Evolutionary conservation across 2,888 invertebrate genomes (phyloP).

Genomic region (Stenodera caucasica): DNA sequence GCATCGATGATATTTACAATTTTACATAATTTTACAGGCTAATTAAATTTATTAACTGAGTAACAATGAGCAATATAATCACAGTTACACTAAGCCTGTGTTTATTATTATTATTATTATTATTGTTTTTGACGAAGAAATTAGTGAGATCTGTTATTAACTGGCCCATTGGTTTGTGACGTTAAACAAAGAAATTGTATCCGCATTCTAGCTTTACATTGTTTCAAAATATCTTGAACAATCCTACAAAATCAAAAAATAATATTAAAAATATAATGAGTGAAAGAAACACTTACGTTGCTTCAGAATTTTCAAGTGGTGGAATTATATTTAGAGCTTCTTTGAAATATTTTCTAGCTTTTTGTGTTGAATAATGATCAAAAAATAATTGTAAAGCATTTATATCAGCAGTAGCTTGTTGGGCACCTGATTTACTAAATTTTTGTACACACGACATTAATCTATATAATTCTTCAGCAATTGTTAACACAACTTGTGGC

Average conservation of each 20-base stretch:
- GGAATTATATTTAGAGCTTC: constrained; percentile 82
- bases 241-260: no score
- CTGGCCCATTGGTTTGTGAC: constrained; percentile 20
- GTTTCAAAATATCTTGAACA: constrained; percentile 65
- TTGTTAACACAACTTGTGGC: constrained; percentile 83
- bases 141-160: constrained; percentile 21
- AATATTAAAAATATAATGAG: no score
- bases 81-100: constrained; percentile 26
- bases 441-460: constrained; percentile 78
- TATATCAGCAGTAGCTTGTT: constrained; percentile 81
- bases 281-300: constrained; percentile 35
- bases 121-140: not conserved
- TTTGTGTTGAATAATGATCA: constrained; percentile 64
- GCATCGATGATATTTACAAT: constrained; percentile 5
- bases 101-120: not conserved
- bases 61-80: constrained; percentile 28
- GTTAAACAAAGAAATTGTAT: constrained; percentile 68
- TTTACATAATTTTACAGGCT: constrained; percentile 2
- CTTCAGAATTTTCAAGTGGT: constrained; percentile 61
- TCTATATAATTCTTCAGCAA: constrained; percentile 88
- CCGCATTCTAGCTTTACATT: constrained; percentile 68
- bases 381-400: constrained; percentile 68
- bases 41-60: not conserved
- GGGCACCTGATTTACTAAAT: constrained; percentile 69
- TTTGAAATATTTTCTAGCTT: constrained; percentile 73